A percentile compares a stretch with the other conserved stretches of the same genome.
Conservation (phyloP, 2,797 vertebrate genomes). For the Periparus ater region DNA sequence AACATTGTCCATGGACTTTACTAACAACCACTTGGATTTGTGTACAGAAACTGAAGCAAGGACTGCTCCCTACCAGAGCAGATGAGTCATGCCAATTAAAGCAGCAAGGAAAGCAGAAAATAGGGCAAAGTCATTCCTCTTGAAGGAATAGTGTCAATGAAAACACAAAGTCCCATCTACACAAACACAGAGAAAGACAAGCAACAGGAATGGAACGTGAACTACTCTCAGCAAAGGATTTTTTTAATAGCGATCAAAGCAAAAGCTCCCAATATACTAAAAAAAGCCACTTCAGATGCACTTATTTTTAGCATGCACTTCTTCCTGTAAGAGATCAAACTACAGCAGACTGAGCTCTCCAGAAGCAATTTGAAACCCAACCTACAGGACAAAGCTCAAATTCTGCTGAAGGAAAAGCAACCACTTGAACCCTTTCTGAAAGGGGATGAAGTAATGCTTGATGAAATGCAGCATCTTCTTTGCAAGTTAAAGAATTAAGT, state of each 20-base stretch:
- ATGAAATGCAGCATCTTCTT: not conserved
- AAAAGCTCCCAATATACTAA: not conserved
- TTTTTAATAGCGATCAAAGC: conserved; percentile 46
- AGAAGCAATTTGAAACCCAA: not conserved
- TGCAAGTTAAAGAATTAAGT: not conserved
- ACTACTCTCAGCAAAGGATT: not conserved
- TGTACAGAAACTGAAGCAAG: not conserved
- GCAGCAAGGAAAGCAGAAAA: not conserved
- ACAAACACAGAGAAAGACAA: not conserved
- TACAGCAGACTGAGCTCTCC: not conserved
- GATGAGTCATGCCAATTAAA: not conserved
- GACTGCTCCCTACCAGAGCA: not conserved
- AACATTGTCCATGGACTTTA: not conserved
- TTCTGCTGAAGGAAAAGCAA: not conserved
- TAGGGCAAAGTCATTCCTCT: conserved; percentile 1
- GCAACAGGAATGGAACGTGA: not conserved
- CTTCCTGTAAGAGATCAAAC: not conserved
- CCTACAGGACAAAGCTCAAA: not conserved
- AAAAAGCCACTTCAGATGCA: not conserved
- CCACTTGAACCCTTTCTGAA: not conserved
- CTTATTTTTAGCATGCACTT: not conserved
- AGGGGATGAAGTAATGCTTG: not conserved
- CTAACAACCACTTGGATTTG: not conserved
- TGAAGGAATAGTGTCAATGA: conserved; percentile 37
- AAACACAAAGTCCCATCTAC: not conserved